Evolutionary conservation across 2,113 vertebrate genomes (phyloP).

Genomic region (Trematomus loennbergii): DNA sequence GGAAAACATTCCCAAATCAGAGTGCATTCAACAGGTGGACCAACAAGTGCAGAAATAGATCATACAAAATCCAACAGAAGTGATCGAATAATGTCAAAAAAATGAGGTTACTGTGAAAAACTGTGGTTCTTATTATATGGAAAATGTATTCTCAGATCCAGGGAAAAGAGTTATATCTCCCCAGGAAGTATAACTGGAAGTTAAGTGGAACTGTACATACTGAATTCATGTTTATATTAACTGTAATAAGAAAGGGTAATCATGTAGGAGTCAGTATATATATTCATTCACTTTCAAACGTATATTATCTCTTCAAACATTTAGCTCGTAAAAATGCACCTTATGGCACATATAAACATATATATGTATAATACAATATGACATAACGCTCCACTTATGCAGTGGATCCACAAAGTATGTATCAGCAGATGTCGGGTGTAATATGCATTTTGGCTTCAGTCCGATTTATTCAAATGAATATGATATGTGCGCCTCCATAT

Average conservation of each 20-base stretch:
- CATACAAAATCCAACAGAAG: not conserved
- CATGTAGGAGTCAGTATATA: too few relatives aligned
- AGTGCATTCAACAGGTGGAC: not conserved
- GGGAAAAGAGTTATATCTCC: not conserved
- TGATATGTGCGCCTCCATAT: constrained; percentile 12
- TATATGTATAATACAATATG: too few relatives aligned
- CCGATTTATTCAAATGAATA: constrained; percentile 5
- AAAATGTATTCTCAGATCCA: not conserved
- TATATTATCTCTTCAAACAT: too few relatives aligned
- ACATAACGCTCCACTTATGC: too few relatives aligned
- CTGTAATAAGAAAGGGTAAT: too few relatives aligned
- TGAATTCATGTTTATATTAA: too few relatives aligned
- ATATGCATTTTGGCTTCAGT: constrained; percentile 14
- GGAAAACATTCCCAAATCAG: not conserved
- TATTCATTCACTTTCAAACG: too few relatives aligned
- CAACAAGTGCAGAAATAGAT: not conserved
- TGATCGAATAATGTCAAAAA: not conserved
- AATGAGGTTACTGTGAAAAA: too few relatives aligned
- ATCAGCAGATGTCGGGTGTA: not conserved
- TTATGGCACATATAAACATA: too few relatives aligned
- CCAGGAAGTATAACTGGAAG: too few relatives aligned
- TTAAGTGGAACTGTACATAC: not conserved
- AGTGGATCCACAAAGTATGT: not conserved
- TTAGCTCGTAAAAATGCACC: too few relatives aligned
- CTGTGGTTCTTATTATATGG: too few relatives aligned